phyloP scores from a whole-genome alignment of 2,113 vertebrate genomes.

The Gorsachius goisagi region DNA sequence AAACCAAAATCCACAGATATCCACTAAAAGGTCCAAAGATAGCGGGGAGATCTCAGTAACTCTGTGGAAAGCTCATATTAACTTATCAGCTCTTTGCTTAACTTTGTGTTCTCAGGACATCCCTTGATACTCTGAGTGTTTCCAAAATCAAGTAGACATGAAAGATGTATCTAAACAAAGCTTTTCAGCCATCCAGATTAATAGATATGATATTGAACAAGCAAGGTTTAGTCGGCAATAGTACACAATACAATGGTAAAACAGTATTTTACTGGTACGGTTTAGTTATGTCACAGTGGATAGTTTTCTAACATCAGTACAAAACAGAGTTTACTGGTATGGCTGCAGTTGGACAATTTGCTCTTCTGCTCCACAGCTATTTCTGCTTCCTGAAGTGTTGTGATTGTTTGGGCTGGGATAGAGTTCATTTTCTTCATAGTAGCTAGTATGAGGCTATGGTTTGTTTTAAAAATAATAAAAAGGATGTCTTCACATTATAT shows the following conservation, averaged over 20 bases:
- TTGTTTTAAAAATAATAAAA: background rate
- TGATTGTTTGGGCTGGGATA: background rate
- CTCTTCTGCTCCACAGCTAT: background rate
- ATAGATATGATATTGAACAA: background rate
- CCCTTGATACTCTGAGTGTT: background rate
- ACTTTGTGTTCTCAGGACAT: background rate
- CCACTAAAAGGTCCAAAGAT: background rate
- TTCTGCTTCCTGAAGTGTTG: background rate
- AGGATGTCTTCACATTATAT: constrained; percentile 26
- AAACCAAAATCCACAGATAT: background rate
- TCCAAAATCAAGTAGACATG: background rate
- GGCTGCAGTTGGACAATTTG: background rate
- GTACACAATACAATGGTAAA: background rate
- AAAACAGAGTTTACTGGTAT: background rate
- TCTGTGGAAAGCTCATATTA: background rate
- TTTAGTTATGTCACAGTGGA: background rate
- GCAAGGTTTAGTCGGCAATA: background rate
- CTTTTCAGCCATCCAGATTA: background rate
- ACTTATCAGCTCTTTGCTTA: background rate
- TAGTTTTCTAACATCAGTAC: background rate
- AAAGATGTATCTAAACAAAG: background rate
- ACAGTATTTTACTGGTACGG: background rate
- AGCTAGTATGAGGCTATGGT: background rate
- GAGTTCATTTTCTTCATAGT: background rate
- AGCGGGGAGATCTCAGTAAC: background rate